Evolutionary conservation across 2,888 invertebrate species (phyloP), one percentile per base, ranked within the genome.

Genomic region (Heliconius cydno): DNA sequence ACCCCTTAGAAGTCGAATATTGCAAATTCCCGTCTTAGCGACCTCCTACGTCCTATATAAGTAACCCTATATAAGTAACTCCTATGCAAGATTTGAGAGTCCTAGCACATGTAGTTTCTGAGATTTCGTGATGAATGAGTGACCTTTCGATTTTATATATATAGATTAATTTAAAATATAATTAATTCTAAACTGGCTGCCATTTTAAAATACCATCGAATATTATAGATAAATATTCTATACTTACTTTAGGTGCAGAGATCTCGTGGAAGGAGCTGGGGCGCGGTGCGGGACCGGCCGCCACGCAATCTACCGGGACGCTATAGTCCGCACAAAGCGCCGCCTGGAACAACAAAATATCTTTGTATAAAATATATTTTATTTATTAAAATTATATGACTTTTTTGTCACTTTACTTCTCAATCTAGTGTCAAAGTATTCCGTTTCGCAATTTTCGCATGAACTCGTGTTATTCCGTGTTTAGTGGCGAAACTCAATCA

Each of bases 271-370:
- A 94, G 71, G 95, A 95, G 96, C 96, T 97, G 92, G 91, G 97
- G 91, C 92, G 96, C 90, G 90, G 97, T 92, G 94, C 96, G 92
- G 92, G 97, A 91, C 93, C 97, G 90, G 95, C 97, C 82, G 96
- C 95, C 84, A 98, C 97, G 91, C 97, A 97, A 93, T 98, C 98
- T 86, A 98, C 97, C 76, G 98, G 98, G 86, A 98, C 96, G 93
- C 97, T 97, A 94, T 98, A 98, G 92, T 98, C 98, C 89, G 98
- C 98, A 92, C 98, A 98, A 86, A 98, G 95, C 84, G 97, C 97
- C 88, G 98, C 97, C 98, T 98, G 96, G 5, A 97, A 91, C 84
- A 85, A 89, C 81, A n/a, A 12, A 57, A 80, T 80, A 65, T 60
- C 3, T 67, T 41, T 65, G 19, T 57, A 65, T 46, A 46, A 25